Evolutionary conservation across 2,888 invertebrate species (phyloP).

Genomic region (Drosophila algonquin): DNA sequence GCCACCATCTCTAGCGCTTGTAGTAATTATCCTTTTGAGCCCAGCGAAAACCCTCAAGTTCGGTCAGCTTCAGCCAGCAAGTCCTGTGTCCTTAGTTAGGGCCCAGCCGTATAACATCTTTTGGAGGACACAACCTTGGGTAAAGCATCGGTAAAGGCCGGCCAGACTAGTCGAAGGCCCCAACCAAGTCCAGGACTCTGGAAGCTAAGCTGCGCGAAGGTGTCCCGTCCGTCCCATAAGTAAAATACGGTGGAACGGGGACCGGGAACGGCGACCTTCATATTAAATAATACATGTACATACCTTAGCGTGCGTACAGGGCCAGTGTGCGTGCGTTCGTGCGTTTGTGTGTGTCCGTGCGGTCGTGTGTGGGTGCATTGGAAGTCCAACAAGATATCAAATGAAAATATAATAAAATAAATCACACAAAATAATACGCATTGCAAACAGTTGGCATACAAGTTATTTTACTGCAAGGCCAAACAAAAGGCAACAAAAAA

Average conservation of each 20-base stretch:
- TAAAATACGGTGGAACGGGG: not conserved
- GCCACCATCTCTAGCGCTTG: too few species aligned
- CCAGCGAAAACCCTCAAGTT: not conserved
- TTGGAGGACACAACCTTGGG: not conserved
- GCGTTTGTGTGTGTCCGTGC: constrained; percentile 5
- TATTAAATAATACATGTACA: constrained; percentile 32
- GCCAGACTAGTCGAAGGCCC: not conserved
- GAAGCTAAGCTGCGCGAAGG: too few species aligned
- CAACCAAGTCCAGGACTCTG: not conserved
- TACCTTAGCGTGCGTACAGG: constrained; percentile 18
- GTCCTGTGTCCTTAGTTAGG: not conserved
- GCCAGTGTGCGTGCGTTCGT: constrained; percentile 3
- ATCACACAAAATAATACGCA: not conserved
- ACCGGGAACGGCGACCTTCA: constrained; percentile 24
- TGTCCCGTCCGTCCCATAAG: not conserved
- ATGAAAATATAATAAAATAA: not conserved
- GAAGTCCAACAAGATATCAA: constrained; percentile 10
- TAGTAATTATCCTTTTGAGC: too few species aligned
- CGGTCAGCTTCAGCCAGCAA: not conserved
- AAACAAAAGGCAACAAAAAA: not conserved
- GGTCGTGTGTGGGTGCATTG: constrained; percentile 33
- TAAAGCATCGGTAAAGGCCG: not conserved
- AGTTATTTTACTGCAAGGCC: not conserved
- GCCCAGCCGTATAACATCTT: not conserved
- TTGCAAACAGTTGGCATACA: not conserved